Percentiles rank a stretch among this genome's conserved stretches.
Evolutionary conservation across 2,888 invertebrate species (phyloP).

Genomic region (Dilophus febrilis): DNA sequence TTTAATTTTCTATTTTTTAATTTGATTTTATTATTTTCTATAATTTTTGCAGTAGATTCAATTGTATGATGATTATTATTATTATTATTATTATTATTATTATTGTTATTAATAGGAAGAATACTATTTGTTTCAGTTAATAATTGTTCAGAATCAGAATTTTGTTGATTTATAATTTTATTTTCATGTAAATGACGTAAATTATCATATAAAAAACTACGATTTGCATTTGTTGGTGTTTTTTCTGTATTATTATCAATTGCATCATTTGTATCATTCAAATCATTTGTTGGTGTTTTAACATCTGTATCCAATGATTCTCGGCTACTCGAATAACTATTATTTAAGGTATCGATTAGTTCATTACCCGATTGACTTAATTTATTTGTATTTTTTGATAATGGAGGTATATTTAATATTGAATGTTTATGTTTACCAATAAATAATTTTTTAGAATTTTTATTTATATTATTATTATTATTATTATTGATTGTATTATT

Average conservation of each 20-base stretch:
- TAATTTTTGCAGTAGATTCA: conserved; percentile 7
- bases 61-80: too few relatives aligned
- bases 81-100: too few relatives aligned
- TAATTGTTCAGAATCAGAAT: conserved; percentile 8
- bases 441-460: conserved; percentile 11
- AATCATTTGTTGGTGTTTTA: conserved; percentile 11
- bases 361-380: conserved; percentile 26
- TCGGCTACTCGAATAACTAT: conserved; percentile 12
- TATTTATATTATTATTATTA: conserved; percentile 3
- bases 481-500: conserved; percentile 3
- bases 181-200: neutral
- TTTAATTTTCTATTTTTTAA: neutral
- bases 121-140: too few relatives aligned
- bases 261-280: too few relatives aligned
- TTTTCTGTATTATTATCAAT: conserved; percentile 15
- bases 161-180: neutral
- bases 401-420: conserved; percentile 17
- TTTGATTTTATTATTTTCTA: conserved; percentile 11
- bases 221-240: conserved; percentile 19
- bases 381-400: conserved; percentile 26
- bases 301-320: conserved; percentile 17
- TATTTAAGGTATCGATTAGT: conserved; percentile 20
- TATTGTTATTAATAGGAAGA: too few relatives aligned
- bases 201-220: conserved; percentile 8
- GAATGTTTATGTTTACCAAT: conserved; percentile 19